phyloP scores from a whole-genome alignment of 2,797 vertebrate genomes.

The Antrozous pallidus region DNA sequence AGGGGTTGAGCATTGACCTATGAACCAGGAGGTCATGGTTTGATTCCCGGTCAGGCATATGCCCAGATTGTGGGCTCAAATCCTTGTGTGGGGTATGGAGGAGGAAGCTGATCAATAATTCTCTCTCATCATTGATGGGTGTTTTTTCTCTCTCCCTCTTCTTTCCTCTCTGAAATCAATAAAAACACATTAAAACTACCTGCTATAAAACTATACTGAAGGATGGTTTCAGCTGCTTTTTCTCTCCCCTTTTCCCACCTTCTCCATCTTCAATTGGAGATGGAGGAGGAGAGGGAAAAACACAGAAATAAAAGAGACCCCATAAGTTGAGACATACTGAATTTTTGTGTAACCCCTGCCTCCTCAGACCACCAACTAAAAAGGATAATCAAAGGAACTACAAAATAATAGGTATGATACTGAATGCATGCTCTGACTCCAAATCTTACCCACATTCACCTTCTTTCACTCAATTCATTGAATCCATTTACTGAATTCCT shows the following conservation, averaged over 20 bases:
- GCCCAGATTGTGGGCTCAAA: no score
- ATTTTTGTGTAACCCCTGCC: constrained; percentile 6
- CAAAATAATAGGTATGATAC: not conserved
- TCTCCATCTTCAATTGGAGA: not conserved
- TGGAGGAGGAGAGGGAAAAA: not conserved
- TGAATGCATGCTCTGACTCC: not conserved
- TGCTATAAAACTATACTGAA: constrained; percentile 9
- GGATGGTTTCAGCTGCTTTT: not conserved
- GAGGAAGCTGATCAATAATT: no score
- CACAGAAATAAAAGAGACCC: not conserved
- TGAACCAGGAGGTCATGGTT: no score
- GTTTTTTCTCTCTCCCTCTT: no score
- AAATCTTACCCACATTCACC: not conserved
- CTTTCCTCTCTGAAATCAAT: no score
- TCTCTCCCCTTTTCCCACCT: not conserved
- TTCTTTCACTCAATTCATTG: not conserved
- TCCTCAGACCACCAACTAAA: not conserved
- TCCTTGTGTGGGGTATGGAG: no score
- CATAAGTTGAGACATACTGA: not conserved
- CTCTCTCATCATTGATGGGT: no score
- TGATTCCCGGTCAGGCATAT: no score
- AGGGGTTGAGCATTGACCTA: no score
- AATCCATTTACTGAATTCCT: not conserved
- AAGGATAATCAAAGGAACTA: not conserved
- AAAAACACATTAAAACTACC: not conserved